These are phyloP conservation scores for Anoplolepis gracilipes DNA, from an alignment of 1,140 invertebrate genomes.

Conservation along the genomic window DNA sequence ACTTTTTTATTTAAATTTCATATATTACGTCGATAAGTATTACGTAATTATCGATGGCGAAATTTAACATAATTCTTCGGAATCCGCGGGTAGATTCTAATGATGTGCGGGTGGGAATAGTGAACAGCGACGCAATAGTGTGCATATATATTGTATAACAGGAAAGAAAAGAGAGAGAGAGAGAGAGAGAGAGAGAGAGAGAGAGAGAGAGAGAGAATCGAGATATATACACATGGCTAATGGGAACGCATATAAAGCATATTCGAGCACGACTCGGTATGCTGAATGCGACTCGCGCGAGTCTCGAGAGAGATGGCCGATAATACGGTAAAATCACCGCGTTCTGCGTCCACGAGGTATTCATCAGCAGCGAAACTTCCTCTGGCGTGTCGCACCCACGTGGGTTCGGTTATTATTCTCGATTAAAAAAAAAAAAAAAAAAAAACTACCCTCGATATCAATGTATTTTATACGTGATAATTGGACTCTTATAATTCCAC, in stretches of 20 bases:
- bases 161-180: slow-evolving; percentile 33
- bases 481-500: neutral
- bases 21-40: neutral
- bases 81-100: slow-evolving; percentile 4
- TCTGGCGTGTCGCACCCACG: slow-evolving; percentile 10
- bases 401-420: neutral
- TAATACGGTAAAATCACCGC: slow-evolving; percentile 58
- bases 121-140: neutral
- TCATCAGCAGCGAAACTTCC: neutral
- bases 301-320: slow-evolving; percentile 29
- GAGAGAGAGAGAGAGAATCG: too few species aligned
- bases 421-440: too few species aligned
- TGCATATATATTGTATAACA: neutral
- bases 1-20: too few species aligned
- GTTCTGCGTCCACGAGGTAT: slow-evolving; percentile 8
- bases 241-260: slow-evolving; percentile 57
- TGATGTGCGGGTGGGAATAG: slow-evolving; percentile 64
- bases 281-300: slow-evolving; percentile 4
- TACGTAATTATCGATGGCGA: slow-evolving; percentile 36
- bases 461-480: neutral
- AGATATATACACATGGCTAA: slow-evolving; percentile 41
- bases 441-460: neutral
- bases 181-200: too few species aligned
- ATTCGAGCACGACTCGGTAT: slow-evolving; percentile 41
- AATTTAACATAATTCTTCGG: neutral